These are phyloP conservation scores for Lasioglossum vierecki DNA, from an alignment of 2,888 invertebrate species.

Conservation along the genomic window DNA sequence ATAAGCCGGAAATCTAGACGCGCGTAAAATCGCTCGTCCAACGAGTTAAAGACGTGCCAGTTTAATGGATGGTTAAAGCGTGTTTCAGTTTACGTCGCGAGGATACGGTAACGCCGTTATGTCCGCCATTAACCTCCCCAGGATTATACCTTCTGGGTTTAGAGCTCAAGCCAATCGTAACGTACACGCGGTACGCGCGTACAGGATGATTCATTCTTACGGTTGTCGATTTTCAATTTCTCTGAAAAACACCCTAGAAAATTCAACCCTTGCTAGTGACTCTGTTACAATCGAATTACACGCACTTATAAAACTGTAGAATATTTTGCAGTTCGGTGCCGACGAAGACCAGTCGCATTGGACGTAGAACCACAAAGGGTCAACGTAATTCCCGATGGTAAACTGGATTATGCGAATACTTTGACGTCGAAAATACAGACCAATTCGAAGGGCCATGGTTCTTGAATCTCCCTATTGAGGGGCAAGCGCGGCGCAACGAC, in stretches of 20 bases:
- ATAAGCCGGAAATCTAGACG: conserved; percentile 42
- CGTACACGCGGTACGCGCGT: conserved; percentile 20
- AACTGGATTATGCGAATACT: neutral
- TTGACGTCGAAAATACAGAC: neutral
- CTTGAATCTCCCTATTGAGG: conserved; percentile 8
- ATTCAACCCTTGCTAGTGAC: neutral
- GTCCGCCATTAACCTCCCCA: conserved; percentile 68
- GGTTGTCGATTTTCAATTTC: too few relatives aligned
- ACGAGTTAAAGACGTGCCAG: conserved; percentile 50
- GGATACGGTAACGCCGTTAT: conserved; percentile 56
- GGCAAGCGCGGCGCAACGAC: conserved; percentile 39
- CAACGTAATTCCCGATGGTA: neutral
- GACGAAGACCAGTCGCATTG: too few relatives aligned
- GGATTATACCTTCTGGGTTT: conserved; percentile 73
- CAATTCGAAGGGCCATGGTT: neutral
- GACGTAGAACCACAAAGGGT: neutral
- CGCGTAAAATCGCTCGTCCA: conserved; percentile 52
- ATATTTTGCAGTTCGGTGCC: neutral
- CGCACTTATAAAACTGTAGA: neutral
- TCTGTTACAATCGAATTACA: neutral
- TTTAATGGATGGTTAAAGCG: conserved; percentile 66
- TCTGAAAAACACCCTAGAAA: neutral
- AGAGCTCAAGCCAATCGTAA: conserved; percentile 64
- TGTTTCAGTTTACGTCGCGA: conserved; percentile 62
- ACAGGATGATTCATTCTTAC: neutral